Evolutionary conservation across 2,113 vertebrate genomes (phyloP).

Genomic region (Alligator sinensis): DNA sequence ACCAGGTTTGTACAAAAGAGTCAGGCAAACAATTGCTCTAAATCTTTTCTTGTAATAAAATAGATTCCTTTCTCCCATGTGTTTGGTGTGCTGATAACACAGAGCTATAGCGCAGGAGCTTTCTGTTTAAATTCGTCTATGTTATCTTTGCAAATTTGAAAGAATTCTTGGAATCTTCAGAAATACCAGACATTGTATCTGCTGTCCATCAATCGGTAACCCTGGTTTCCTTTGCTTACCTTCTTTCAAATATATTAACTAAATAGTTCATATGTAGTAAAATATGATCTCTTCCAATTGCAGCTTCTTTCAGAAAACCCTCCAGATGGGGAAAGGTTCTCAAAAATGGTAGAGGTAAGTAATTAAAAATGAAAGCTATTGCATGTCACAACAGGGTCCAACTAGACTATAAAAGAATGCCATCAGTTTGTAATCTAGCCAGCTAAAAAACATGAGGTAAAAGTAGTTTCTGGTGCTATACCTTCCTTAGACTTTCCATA

Average conservation of each 20-base stretch:
- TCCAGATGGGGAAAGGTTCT: conserved; percentile 94
- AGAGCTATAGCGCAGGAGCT: neutral
- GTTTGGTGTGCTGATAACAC: too few relatives aligned
- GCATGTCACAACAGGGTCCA: neutral
- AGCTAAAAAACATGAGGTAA: neutral
- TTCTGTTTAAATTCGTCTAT: neutral
- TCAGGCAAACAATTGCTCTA: neutral
- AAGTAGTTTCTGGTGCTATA: neutral
- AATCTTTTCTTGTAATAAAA: neutral
- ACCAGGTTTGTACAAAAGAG: conserved; percentile 88
- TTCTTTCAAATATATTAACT: neutral
- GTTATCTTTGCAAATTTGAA: neutral
- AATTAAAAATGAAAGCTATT: neutral
- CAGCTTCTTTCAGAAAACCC: conserved; percentile 96
- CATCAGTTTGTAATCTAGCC: neutral
- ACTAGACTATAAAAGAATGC: fast-evolving
- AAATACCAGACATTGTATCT: neutral
- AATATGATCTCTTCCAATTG: conserved; percentile 39
- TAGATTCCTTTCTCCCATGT: too few relatives aligned
- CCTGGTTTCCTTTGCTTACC: neutral
- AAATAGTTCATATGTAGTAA: neutral
- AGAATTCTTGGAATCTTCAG: neutral
- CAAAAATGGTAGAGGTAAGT: conserved; percentile 94
- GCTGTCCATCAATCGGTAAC: neutral
- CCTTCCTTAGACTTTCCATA: neutral